Evolutionary conservation across 2,797 vertebrate species (phyloP).

Genomic region (Scolopax rusticola): DNA sequence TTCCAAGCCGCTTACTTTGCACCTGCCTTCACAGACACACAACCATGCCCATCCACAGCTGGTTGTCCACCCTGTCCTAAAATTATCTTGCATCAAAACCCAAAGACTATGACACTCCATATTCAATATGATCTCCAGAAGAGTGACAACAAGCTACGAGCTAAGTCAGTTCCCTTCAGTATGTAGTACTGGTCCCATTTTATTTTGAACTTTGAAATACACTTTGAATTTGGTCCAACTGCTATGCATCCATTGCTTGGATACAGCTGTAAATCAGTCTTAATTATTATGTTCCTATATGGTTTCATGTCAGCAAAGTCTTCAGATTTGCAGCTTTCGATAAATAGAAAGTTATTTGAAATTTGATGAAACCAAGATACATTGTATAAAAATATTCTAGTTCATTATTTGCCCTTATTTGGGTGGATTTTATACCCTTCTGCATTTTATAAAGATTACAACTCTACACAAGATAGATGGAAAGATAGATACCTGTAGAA

Average conservation of each 20-base stretch:
- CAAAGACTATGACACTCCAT: not conserved
- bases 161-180: not conserved
- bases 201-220: not conserved
- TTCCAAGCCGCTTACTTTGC: not conserved
- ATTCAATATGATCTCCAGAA: not conserved
- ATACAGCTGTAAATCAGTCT: not conserved
- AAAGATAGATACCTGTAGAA: not conserved
- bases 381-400: not conserved
- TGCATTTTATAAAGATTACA: not conserved
- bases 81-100: not conserved
- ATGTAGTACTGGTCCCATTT: not conserved
- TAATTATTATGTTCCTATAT: not conserved
- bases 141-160: not conserved
- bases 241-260: not conserved
- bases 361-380: not conserved
- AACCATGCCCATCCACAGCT: not conserved
- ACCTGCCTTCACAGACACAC: not conserved
- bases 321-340: not conserved
- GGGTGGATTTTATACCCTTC: not conserved
- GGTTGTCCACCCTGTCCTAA: not conserved
- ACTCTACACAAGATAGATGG: not conserved
- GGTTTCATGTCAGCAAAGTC: not conserved
- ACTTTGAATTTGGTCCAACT: not conserved
- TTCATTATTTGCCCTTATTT: not conserved
- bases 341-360: not conserved